These are phyloP conservation scores for Murina feae DNA, from an alignment of 2,113 vertebrate genomes.

Conservation along the genomic window DNA sequence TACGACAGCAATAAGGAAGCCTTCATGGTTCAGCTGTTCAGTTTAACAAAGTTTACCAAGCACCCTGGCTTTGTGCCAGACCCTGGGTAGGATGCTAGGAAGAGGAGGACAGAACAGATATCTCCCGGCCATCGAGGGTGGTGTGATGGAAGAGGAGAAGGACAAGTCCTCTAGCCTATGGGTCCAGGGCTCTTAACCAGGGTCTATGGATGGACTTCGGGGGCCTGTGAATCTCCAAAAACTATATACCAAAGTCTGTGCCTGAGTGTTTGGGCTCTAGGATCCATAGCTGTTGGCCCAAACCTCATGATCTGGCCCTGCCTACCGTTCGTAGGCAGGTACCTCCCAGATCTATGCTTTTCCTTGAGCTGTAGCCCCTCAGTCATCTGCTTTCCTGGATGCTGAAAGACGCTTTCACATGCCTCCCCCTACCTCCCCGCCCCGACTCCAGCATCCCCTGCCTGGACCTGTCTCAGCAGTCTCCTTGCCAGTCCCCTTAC, in stretches of 20 bases:
- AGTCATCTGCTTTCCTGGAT: background rate
- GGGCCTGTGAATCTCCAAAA: background rate
- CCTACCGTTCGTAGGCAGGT: background rate
- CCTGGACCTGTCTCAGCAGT: background rate
- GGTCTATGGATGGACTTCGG: background rate
- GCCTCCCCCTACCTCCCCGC: fast-evolving
- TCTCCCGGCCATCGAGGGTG: background rate
- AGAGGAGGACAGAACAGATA: background rate
- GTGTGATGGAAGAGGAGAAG: background rate
- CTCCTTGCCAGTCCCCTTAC: background rate
- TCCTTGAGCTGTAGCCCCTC: background rate
- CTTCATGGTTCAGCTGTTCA: background rate
- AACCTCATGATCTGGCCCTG: background rate
- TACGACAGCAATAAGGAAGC: background rate
- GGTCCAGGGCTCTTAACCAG: background rate
- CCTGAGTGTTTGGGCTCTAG: background rate
- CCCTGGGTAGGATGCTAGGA: background rate
- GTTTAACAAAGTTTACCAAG: background rate
- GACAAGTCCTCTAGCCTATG: background rate
- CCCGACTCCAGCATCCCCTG: background rate
- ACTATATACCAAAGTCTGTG: background rate
- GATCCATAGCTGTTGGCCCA: background rate
- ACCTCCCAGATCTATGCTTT: background rate
- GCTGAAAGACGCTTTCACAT: background rate
- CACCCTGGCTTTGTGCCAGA: background rate